A percentile compares a stretch with the other conserved stretches of the same genome.
Conservation (phyloP, 1,140 invertebrate species). For the Drosophila kanapiae region DNA sequence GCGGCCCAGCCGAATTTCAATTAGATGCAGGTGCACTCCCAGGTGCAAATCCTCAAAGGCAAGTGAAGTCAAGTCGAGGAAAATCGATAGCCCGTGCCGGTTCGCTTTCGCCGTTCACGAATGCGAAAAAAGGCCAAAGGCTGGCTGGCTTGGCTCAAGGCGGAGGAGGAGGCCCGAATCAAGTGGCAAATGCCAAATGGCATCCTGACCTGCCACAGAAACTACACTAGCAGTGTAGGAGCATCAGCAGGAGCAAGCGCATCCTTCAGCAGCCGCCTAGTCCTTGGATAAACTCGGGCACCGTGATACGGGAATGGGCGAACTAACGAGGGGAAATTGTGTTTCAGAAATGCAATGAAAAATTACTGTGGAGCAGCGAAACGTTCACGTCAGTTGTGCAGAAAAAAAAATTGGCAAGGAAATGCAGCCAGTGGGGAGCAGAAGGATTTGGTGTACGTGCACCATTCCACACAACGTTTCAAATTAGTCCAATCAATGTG, state of each 20-base stretch:
- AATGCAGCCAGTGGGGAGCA: conserved; percentile 3
- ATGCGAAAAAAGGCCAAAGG: conserved; percentile 40
- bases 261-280: conserved; percentile 16
- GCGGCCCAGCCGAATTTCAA: conserved; percentile 51
- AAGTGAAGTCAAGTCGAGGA: conserved; percentile 38
- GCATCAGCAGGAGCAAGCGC: neutral
- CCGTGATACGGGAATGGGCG: conserved; percentile 34
- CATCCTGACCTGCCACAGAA: conserved; percentile 38
- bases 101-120: conserved; percentile 36
- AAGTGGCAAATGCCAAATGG: conserved; percentile 71
- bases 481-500: conserved; percentile 28
- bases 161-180: conserved; percentile 41
- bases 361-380: conserved; percentile 29
- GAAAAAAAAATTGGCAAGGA: conserved; percentile 7
- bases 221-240: neutral
- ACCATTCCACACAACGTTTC: neutral
- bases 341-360: conserved; percentile 47
- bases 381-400: conserved; percentile 12
- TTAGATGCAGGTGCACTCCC: conserved; percentile 49
- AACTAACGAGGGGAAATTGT: conserved; percentile 34
- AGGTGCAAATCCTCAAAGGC: conserved; percentile 16
- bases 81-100: conserved; percentile 62
- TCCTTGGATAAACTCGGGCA: conserved; percentile 14
- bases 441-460: conserved; percentile 11
- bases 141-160: conserved; percentile 37